Base-by-base conservation (phyloP, 2,888 invertebrate species). In the Cyclophora albipunctata region DNA sequence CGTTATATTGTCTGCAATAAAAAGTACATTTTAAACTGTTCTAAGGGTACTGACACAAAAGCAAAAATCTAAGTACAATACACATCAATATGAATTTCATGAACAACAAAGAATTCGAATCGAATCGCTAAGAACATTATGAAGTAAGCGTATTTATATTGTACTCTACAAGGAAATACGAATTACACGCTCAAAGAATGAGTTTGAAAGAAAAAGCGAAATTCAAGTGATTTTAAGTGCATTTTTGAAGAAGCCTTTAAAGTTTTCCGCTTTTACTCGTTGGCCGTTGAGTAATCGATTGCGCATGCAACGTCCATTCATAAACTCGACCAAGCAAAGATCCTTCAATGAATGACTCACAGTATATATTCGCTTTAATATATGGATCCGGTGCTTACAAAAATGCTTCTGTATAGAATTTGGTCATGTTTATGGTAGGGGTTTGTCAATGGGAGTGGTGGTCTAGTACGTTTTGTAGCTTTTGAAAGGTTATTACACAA, bases 251-350 rank as follows among this genome's bases (percentile, higher is more conserved):
- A 82, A 78, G 72, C 80, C 81, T 71, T 79, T 75, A 57, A 64
- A 63, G 62, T 58, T 65, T 61, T 70, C 67, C 71, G 71, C 67
- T 69, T 69, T 71, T 71, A 64, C 64, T 54, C 49, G 57, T 57
- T 62, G 64, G 65, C 69, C 71, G 74, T 77, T 75, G 71, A 66
- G 65, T 73, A 79, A 78, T 74, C 70, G 71, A 72, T 72, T 75
- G 70, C 69, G 66, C 67, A 62, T 63, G 62, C 65, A 64, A 52
- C 54, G 54, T 57, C 67, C 77, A 77, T 81, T 79, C 74, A 77
- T 69, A 60, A 71, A 62, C 62, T 60, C 63, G 57, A 40, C 60
- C 64, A 67, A 64, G 68, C 69, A 65, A 59, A 69, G 60, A 71
- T 76, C 73, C 69, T 70, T 66, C 55, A 59, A 60, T 60, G 60